Percentiles rank a stretch among this genome's conserved stretches.
Conservation (phyloP, 1,140 invertebrate genomes). For the Drosophila nigrodunni region DNA sequence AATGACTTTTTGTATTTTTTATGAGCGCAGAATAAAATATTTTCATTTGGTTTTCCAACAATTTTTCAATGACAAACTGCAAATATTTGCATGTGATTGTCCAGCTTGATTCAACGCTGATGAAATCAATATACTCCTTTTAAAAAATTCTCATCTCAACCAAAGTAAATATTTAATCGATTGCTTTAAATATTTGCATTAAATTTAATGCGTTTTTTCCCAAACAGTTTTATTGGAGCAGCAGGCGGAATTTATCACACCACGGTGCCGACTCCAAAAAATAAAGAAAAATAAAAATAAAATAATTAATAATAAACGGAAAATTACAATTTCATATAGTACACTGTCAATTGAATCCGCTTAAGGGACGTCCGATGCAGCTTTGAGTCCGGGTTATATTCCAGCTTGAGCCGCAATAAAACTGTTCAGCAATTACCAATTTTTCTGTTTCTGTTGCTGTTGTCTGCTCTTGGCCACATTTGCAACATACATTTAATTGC, state of each 20-base stretch:
- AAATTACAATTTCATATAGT: slow-evolving; percentile 70
- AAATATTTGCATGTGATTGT: slow-evolving; percentile 26
- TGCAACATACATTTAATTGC: slow-evolving; percentile 75
- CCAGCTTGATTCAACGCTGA: not conserved
- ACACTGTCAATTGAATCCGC: slow-evolving; percentile 63
- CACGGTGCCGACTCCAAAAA: slow-evolving; percentile 32
- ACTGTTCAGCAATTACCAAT: slow-evolving; percentile 66
- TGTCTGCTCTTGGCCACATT: slow-evolving; percentile 48
- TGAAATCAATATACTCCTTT: slow-evolving; percentile 2
- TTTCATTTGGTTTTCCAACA: slow-evolving; percentile 20
- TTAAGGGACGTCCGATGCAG: slow-evolving; percentile 14
- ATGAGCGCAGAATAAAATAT: slow-evolving; percentile 45
- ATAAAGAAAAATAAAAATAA: slow-evolving; percentile 34
- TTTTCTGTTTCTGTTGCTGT: slow-evolving; percentile 29
- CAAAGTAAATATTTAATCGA: slow-evolving; percentile 20
- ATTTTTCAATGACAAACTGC: slow-evolving; percentile 11
- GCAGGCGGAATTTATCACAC: slow-evolving; percentile 33
- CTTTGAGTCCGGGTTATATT: slow-evolving; percentile 1
- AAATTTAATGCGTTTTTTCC: not conserved
- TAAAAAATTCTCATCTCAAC: not conserved
- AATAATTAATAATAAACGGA: slow-evolving; percentile 71
- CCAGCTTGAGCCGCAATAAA: slow-evolving; percentile 69
- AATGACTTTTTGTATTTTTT: slow-evolving; percentile 65
- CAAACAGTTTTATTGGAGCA: slow-evolving; percentile 44
- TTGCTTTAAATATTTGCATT: slow-evolving; percentile 24